Percentiles rank a stretch among this genome's conserved stretches.
Evolutionary conservation across 35 echinoderm and acorn worm species (phyloP).

Genomic region (Antedon bifida): DNA sequence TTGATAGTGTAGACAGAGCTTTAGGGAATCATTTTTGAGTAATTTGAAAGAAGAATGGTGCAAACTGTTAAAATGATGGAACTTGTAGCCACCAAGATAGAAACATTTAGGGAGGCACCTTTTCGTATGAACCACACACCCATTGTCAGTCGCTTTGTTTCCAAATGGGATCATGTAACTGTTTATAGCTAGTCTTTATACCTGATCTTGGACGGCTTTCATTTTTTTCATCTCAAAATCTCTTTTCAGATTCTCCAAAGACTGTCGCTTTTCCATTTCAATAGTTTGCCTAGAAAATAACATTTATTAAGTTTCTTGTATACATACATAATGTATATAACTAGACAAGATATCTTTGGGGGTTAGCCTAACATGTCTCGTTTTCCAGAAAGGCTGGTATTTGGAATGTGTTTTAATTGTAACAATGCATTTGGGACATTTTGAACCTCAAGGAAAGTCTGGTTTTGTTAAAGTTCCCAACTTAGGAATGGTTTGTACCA

Average conservation of each 20-base stretch:
- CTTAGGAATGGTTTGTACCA: too few species aligned
- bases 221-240: constrained; percentile 49
- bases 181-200: constrained; percentile 19
- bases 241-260: constrained; percentile 67
- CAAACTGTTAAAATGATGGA: too few species aligned
- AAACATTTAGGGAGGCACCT: too few species aligned
- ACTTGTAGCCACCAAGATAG: too few species aligned
- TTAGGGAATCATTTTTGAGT: too few species aligned
- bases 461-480: not conserved
- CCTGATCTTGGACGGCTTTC: constrained; percentile 70
- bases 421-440: not conserved
- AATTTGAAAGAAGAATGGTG: too few species aligned
- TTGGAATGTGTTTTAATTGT: not conserved
- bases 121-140: not conserved
- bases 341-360: too few species aligned
- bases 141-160: not conserved
- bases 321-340: too few species aligned
- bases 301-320: not conserved
- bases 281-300: constrained; percentile 52
- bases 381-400: too few species aligned
- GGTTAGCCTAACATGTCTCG: too few species aligned
- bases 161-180: not conserved
- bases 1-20: too few species aligned
- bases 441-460: too few species aligned
- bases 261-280: constrained; percentile 62